These are phyloP conservation scores for Desmodus rotundus DNA, from an alignment of 2,113 vertebrate species.

Conservation along the genomic window DNA sequence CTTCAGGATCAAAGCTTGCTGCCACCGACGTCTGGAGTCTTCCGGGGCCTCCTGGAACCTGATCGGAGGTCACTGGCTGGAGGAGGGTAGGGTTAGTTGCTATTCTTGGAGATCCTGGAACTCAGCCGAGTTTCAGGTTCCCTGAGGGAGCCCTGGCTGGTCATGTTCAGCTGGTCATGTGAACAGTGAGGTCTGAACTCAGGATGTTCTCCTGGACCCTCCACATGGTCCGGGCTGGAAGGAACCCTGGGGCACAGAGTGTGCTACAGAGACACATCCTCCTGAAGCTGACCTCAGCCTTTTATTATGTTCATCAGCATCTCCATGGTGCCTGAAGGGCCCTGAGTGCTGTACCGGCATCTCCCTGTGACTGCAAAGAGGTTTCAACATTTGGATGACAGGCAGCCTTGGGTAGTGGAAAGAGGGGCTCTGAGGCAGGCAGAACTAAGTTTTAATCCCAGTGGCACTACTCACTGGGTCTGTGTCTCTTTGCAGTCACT, in stretches of 20 bases:
- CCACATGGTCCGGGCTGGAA: background rate
- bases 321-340: background rate
- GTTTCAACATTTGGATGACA: background rate
- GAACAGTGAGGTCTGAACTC: slow-evolving; percentile 23
- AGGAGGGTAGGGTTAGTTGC: slow-evolving; percentile 27
- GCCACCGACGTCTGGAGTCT: background rate
- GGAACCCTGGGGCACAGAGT: background rate
- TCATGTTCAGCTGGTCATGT: background rate
- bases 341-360: background rate
- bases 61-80: background rate
- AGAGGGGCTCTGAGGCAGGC: background rate
- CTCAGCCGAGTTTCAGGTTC: slow-evolving; percentile 58
- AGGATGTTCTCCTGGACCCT: slow-evolving; percentile 13
- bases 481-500: background rate
- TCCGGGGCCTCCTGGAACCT: slow-evolving; percentile 45
- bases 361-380: background rate
- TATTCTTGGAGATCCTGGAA: slow-evolving; percentile 60
- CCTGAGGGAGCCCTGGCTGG: slow-evolving; percentile 15
- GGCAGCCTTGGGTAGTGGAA: background rate
- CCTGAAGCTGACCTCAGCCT: background rate
- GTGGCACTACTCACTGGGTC: background rate
- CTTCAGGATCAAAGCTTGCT: slow-evolving; percentile 20
- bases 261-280: background rate
- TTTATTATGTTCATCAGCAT: background rate
- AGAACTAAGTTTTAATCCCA: background rate